These are phyloP conservation scores for Watsonalla binaria DNA, from an alignment of 2,888 invertebrate species.

Conservation along the genomic window DNA sequence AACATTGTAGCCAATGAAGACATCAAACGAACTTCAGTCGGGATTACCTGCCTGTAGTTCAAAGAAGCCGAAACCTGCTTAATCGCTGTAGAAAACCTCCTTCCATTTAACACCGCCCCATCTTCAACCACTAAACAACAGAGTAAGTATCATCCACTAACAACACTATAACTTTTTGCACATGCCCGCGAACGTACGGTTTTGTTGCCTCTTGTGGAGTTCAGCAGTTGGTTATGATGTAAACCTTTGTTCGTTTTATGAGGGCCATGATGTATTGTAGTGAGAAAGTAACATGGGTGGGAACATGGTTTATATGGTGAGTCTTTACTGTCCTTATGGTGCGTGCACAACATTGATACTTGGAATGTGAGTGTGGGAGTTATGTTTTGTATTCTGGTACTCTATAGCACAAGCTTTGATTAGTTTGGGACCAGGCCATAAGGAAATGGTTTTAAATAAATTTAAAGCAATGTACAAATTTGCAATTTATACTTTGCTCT, in stretches of 20 bases:
- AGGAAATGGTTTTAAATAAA: too few relatives aligned
- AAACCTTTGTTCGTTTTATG: slow-evolving; percentile 15
- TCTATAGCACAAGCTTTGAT: too few relatives aligned
- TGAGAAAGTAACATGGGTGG: neutral
- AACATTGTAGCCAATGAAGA: too few relatives aligned
- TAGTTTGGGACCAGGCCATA: too few relatives aligned
- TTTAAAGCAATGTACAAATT: too few relatives aligned
- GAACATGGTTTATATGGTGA: neutral
- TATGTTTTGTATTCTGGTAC: too few relatives aligned
- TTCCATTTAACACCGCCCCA: neutral
- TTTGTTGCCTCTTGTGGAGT: slow-evolving; percentile 19
- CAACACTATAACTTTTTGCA: slow-evolving; percentile 22
- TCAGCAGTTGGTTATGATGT: slow-evolving; percentile 15
- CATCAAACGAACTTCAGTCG: too few relatives aligned
- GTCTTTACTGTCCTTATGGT: neutral
- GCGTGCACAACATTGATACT: neutral
- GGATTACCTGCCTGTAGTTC: too few relatives aligned
- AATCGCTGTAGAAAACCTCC: too few relatives aligned
- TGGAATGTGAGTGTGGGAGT: too few relatives aligned
- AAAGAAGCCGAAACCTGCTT: too few relatives aligned
- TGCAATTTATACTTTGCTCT: too few relatives aligned
- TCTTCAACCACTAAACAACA: slow-evolving; percentile 3
- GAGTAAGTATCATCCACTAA: slow-evolving; percentile 7
- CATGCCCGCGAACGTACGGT: neutral
- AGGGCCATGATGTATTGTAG: neutral